Percentiles rank a stretch among this genome's conserved stretches.
These are phyloP conservation scores for Phrynocephalus guinanensis DNA, from an alignment of 2,797 vertebrate genomes.

Conservation along the genomic window DNA sequence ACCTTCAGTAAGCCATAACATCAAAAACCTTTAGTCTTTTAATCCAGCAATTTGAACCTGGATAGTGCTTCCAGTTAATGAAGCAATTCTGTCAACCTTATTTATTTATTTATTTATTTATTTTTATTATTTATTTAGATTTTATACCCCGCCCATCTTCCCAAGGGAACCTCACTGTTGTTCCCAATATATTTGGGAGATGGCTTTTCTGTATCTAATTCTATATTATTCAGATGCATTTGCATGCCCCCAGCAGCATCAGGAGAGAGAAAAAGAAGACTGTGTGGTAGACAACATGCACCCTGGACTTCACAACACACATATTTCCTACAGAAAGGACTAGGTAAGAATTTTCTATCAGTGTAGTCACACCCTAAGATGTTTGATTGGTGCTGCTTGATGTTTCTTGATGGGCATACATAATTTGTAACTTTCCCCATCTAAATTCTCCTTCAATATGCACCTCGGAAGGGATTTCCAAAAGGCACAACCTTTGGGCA, in stretches of 20 bases:
- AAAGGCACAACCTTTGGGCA: too few species aligned
- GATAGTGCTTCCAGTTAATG: conserved; percentile 39
- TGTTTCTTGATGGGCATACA: not conserved
- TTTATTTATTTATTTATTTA: too few species aligned
- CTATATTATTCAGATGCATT: not conserved
- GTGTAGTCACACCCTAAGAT: not conserved
- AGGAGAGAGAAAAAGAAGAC: not conserved
- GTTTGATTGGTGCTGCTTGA: too few species aligned
- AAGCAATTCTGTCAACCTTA: conserved; percentile 34
- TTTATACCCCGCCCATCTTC: too few species aligned
- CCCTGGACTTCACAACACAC: not conserved
- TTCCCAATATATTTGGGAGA: conserved; percentile 17
- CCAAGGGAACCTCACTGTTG: too few species aligned
- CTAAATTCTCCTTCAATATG: not conserved
- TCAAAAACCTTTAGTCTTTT: conserved; percentile 33
- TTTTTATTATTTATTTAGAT: too few species aligned
- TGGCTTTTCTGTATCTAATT: not conserved
- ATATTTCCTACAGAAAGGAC: not conserved
- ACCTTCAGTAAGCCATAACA: conserved; percentile 22
- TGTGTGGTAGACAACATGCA: not conserved
- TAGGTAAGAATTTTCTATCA: not conserved
- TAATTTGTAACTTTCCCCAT: not conserved
- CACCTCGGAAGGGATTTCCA: not conserved
- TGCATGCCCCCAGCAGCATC: not conserved
- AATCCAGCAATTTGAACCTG: conserved; percentile 25